A percentile compares a stretch with the other conserved stretches of the same genome.
Evolutionary conservation across 2,797 vertebrate species (phyloP).

Genomic region (Microctenopoma steveboyesi): DNA sequence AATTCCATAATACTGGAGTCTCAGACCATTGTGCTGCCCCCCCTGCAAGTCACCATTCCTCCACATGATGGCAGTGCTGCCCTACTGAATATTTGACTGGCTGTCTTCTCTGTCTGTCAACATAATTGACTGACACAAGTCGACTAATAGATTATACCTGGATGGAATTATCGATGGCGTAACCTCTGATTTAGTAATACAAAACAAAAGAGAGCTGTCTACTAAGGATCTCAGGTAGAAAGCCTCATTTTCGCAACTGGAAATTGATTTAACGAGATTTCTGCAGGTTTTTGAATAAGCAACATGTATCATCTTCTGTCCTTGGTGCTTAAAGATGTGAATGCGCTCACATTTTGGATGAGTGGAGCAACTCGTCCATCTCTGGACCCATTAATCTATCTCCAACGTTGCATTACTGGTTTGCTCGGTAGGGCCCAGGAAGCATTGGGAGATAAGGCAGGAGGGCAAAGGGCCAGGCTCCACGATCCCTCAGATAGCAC

Average conservation of each 20-base stretch:
- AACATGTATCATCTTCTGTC: background rate
- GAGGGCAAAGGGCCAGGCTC: conserved; percentile 67
- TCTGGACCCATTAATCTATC: conserved; percentile 38
- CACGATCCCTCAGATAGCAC: conserved; percentile 80
- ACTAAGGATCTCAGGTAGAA: background rate
- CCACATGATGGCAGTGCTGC: conserved; percentile 74
- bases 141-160: background rate
- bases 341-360: background rate
- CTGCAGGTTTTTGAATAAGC: background rate
- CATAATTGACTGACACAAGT: background rate
- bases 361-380: conserved; percentile 33
- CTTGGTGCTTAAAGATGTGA: background rate
- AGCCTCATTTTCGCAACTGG: background rate
- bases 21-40: background rate
- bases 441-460: conserved; percentile 77
- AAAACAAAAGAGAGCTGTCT: background rate
- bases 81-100: conserved; percentile 4
- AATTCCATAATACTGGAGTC: background rate
- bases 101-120: background rate
- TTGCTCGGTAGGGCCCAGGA: conserved; percentile 73
- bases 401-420: conserved; percentile 70
- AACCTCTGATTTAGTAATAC: background rate
- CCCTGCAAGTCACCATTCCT: conserved; percentile 13
- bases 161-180: background rate
- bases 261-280: background rate